Evolutionary conservation across 2,797 vertebrate genomes (phyloP).

Genomic region (Lates japonicus): DNA sequence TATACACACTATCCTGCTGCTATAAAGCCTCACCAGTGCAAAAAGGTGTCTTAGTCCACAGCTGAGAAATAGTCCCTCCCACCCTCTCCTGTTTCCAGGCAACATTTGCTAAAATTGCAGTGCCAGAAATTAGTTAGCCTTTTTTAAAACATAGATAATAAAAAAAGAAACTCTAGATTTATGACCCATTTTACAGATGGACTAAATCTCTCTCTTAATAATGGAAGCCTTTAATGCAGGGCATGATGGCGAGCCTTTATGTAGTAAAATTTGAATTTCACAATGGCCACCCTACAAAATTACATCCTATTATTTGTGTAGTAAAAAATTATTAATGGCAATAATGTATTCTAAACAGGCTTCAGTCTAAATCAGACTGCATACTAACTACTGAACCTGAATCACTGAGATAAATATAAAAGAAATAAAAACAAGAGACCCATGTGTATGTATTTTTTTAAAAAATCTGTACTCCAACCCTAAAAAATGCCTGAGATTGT

Average conservation of each 20-base stretch:
- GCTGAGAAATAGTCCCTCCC: not conserved
- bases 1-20: not conserved
- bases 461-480: slow-evolving; percentile 4
- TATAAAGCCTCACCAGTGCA: not conserved
- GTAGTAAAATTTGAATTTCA: not conserved
- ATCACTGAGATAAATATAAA: slow-evolving; percentile 4
- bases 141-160: not conserved
- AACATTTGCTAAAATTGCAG: not conserved
- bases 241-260: not conserved
- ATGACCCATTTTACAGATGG: not conserved
- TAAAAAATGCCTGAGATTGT: slow-evolving; percentile 42
- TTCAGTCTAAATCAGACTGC: not conserved
- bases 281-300: not conserved
- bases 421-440: not conserved
- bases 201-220: not conserved
- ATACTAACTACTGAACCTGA: not conserved
- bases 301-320: not conserved
- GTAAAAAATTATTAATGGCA: not conserved
- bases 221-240: not conserved
- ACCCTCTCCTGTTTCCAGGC: too few species aligned
- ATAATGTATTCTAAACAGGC: not conserved
- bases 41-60: not conserved
- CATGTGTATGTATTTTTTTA: not conserved
- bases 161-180: not conserved
- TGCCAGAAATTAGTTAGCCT: not conserved